Base-by-base conservation (phyloP, 2,797 vertebrate species). In the Threskiornis aethiopicus region DNA sequence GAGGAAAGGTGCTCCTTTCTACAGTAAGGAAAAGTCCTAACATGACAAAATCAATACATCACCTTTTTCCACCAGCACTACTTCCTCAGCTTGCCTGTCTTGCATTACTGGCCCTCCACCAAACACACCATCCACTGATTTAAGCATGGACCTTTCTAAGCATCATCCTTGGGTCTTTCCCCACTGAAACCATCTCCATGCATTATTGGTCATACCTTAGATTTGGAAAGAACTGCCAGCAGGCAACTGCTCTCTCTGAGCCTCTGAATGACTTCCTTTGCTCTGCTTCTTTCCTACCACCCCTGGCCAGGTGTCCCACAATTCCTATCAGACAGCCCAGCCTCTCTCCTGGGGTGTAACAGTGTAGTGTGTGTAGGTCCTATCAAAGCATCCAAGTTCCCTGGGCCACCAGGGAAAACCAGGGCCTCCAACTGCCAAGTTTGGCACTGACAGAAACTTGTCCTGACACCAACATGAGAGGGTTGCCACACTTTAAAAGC, bases 321-420 rank as follows among this genome's bases (percentile, higher is more conserved):
- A 21, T 20, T 77, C 82, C 51, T 9, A 31, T 4, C 21, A 70
- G 46, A 28, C 10, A 76, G 29, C 14, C 11, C 54, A 31, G 22
- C 20, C 47, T 81, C 39, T 13, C 24, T 42, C 29, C 55, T 31
- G 16, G 49, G 9, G 37, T 54, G 28, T 26, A 41, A 31, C 11
- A 41, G 31, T 5, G 7, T 4, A 24, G 35, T 6, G 16, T 0
- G 0, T 7, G 12, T 31, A 80, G 25, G 16, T 44, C 14, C 42
- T 42, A 12, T 16, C 8, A 46, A 52, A 80, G 25, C 11, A 80
- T 6, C 16, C 10, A 41, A 51, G 10, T 13, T 64, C 35, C 33
- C 24, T 10, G 16, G n/a, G 6, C 25, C 35, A 64, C 13, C 26
- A 65, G 19, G 4, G 5, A n/a, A 87, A 89, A 61, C 8, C 29